Percentiles rank a stretch among this genome's conserved stretches.
phyloP scores from a whole-genome alignment of 2,888 invertebrate genomes.

The Cryptus viduatorius region DNA sequence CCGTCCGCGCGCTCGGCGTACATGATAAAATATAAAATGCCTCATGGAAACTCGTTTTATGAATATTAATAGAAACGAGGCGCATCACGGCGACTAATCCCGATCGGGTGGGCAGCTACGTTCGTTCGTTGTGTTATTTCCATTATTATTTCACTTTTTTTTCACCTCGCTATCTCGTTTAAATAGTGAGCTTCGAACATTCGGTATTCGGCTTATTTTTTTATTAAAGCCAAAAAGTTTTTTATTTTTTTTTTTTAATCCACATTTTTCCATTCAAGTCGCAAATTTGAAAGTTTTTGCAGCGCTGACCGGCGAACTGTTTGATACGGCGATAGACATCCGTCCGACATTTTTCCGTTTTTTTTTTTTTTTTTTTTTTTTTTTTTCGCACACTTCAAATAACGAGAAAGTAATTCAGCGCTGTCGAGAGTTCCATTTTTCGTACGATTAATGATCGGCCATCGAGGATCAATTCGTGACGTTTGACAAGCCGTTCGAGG shows the following conservation, averaged over 20 bases:
- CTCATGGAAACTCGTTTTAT: constrained; percentile 49
- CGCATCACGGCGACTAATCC: constrained; percentile 44
- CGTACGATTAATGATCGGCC: constrained; percentile 11
- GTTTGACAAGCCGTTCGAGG: constrained; percentile 3
- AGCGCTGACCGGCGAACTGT: constrained; percentile 19
- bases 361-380: constrained; percentile 4
- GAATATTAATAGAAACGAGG: constrained; percentile 57
- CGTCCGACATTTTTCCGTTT: constrained; percentile 9
- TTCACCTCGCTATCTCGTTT: background rate
- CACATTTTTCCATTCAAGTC: background rate
- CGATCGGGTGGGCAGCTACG: background rate
- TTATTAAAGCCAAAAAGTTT: background rate
- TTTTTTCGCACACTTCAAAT: background rate
- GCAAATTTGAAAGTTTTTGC: background rate
- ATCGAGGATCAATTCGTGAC: constrained; percentile 33
- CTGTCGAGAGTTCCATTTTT: background rate
- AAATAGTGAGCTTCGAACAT: background rate
- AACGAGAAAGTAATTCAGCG: constrained; percentile 6
- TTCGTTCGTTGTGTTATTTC: background rate
- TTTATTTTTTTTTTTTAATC: constrained; percentile 5
- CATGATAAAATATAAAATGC: constrained; percentile 53
- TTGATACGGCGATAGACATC: constrained; percentile 48
- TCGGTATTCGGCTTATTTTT: background rate
- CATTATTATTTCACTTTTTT: background rate
- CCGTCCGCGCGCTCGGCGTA: constrained; percentile 19